Evolutionary conservation across 2,113 vertebrate genomes (phyloP), one percentile per base, ranked within the genome.

Genomic region (Calcarius ornatus): DNA sequence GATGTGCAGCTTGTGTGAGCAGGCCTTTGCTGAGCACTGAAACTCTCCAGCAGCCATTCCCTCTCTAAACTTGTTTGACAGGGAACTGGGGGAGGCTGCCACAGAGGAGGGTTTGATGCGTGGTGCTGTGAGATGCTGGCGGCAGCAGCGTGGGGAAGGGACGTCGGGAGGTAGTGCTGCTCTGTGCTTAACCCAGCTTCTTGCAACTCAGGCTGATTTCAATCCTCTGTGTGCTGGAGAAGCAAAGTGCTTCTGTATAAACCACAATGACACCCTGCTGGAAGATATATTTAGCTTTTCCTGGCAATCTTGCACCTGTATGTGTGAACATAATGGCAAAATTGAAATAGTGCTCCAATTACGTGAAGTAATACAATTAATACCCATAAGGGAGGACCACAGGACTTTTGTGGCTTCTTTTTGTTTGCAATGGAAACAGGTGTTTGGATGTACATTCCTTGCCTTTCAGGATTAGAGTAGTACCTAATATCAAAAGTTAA

Each of bases 11-110:
- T 51, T 40, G 61, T 48, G 43, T 75, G 51, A 73, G 56, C 86
- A 68, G 59, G 31, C 16, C 35, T 50, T 65, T 57, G n/a, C 43
- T 24, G 56, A 92, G 14, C 3, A 1, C 81, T 45, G 78, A 80
- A 86, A 71, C 81, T 85, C 84, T 82, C 53, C 50, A 6, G 90
- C 75, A 90, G 72, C 66, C 45, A 22, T 91, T 69, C 78, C 37
- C n/a, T 48, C 70, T 90, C 64, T 70, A 31, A 94, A 94, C 81
- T 95, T 85, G 91, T 92, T 81, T 90, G 89, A 47, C 73, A 59
- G 80, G 78, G 93, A 65, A 15, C 6, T 51, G 75, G 81, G 84
- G 83, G 68, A 90, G 78, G 66, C 84, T 94, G 89, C 63, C 59
- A 16, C 63, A 37, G 59, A 42, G 60, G 24, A 72, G 21, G 64